Conservation (phyloP, 64 coral and sea anemone species). For the Orbicella faveolata region DNA sequence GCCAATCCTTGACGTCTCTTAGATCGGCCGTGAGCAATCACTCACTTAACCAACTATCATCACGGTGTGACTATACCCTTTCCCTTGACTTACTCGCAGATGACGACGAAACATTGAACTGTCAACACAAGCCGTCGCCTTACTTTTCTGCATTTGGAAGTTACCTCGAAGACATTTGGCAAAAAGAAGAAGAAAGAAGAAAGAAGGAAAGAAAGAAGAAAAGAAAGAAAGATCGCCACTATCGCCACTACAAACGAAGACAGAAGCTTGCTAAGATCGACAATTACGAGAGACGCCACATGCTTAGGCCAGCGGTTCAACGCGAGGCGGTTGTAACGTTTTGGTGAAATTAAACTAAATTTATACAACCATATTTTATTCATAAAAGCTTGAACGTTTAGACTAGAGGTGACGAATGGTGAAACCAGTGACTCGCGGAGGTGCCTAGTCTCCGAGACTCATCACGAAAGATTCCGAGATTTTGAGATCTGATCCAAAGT, state of each 20-base stretch:
- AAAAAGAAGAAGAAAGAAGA: slow-evolving; percentile 1
- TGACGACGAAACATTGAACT: background rate
- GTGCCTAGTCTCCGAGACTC: too few species aligned
- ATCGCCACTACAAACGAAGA: background rate
- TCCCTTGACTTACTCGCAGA: background rate
- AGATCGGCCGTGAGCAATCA: background rate
- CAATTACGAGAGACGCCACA: background rate
- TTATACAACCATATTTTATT: too few species aligned
- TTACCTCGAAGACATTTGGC: slow-evolving; percentile 43
- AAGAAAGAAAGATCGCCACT: background rate
- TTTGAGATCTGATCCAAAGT: too few species aligned
- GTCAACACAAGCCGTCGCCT: background rate
- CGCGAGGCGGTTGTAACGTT: background rate
- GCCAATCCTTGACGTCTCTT: slow-evolving; percentile 23
- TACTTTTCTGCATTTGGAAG: slow-evolving; percentile 29
- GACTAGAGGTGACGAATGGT: too few species aligned
- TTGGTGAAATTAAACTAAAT: background rate
- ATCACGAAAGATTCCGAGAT: too few species aligned
- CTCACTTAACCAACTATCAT: background rate
- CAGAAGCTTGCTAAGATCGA: background rate
- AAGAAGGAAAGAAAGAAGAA: background rate
- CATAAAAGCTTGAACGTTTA: too few species aligned
- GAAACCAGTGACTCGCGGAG: too few species aligned
- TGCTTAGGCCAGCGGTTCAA: background rate
- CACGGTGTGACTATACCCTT: background rate